Conservation (phyloP, 1,140 invertebrate genomes). For the Dysdera silvatica region DNA sequence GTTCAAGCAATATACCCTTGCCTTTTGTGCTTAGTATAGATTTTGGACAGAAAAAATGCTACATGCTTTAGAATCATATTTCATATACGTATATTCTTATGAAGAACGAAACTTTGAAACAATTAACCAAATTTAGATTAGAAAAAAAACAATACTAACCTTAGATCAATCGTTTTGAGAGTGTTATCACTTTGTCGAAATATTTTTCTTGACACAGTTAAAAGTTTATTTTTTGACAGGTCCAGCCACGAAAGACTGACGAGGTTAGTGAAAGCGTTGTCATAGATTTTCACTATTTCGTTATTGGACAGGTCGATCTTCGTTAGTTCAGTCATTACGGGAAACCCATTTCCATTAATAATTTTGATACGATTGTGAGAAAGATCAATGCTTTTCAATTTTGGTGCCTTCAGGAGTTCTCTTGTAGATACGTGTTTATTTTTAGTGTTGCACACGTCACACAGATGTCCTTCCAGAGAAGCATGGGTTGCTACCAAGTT, state of each 20-base stretch:
- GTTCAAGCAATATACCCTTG: no score
- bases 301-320: conserved; percentile 13
- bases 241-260: not conserved
- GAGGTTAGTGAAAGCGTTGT: conserved; percentile 13
- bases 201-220: not conserved
- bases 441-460: conserved; percentile 4
- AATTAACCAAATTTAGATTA: no score
- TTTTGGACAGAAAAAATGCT: no score
- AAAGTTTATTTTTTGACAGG: conserved; percentile 2
- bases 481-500: not conserved
- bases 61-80: no score
- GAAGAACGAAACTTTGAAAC: no score
- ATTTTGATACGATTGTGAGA: conserved; percentile 8
- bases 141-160: no score
- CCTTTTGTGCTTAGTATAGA: no score
- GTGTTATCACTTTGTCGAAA: not conserved
- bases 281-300: not conserved
- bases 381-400: not conserved
- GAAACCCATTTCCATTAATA: not conserved
- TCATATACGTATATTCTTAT: no score
- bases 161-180: not conserved
- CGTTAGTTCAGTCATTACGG: not conserved
- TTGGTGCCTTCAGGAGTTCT: not conserved
- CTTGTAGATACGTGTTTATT: not conserved
- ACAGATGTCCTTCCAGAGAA: not conserved